phyloP scores from a whole-genome alignment of 2,797 vertebrate genomes.

The Hoplostethus mediterraneus region DNA sequence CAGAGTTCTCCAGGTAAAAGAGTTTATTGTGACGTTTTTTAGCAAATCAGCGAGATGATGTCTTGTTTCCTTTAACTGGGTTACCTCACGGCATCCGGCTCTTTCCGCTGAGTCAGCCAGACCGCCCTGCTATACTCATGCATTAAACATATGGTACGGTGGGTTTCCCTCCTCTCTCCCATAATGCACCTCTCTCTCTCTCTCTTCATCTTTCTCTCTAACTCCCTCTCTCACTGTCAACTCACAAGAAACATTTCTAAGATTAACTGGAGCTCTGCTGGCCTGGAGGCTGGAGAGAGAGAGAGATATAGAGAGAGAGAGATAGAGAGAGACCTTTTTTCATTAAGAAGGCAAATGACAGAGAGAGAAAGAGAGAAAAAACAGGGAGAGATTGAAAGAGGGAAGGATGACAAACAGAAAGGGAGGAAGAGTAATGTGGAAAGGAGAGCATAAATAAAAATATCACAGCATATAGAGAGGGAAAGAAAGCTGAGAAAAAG shows the following conservation, averaged over 20 bases:
- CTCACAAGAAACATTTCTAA: slow-evolving; percentile 13
- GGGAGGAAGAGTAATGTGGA: too few relatives aligned
- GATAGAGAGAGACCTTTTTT: neutral
- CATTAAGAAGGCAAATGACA: neutral
- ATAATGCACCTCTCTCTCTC: neutral
- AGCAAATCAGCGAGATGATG: slow-evolving; percentile 9
- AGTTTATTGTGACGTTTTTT: neutral
- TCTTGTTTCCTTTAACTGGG: neutral
- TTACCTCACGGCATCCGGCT: slow-evolving; percentile 17
- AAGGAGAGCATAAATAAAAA: too few relatives aligned
- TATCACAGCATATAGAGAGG: too few relatives aligned
- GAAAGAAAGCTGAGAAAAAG: neutral
- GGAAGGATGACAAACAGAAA: too few relatives aligned
- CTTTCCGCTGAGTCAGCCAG: slow-evolving; percentile 52
- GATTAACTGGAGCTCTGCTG: neutral
- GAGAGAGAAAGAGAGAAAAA: too few relatives aligned
- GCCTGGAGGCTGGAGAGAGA: neutral
- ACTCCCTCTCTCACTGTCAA: slow-evolving; percentile 7
- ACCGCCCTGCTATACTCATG: slow-evolving; percentile 14
- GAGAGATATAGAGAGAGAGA: neutral
- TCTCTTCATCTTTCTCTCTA: neutral
- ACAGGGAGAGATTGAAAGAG: too few relatives aligned
- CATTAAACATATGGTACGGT: slow-evolving; percentile 52
- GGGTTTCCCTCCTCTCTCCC: neutral
- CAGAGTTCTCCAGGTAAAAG: too few relatives aligned